These are phyloP conservation scores for Danaus plexippus DNA, from an alignment of 1,140 invertebrate genomes.

Conservation along the genomic window DNA sequence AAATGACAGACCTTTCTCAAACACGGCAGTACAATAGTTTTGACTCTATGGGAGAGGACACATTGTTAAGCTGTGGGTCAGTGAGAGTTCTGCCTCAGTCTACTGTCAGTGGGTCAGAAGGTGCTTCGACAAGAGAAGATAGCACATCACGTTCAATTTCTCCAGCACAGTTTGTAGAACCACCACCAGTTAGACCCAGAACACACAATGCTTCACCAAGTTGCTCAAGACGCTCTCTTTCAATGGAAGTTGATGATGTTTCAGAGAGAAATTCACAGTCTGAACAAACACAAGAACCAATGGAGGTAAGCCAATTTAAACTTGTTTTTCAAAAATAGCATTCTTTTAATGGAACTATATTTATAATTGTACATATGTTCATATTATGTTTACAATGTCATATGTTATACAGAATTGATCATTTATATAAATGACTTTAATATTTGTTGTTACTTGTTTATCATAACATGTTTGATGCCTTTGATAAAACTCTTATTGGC, in stretches of 20 bases:
- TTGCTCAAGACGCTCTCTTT: slow-evolving; percentile 57
- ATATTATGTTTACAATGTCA: too few relatives aligned
- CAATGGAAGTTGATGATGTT: slow-evolving; percentile 65
- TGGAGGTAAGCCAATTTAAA: slow-evolving; percentile 44
- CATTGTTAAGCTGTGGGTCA: slow-evolving; percentile 57
- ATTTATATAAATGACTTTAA: too few relatives aligned
- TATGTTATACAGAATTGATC: too few relatives aligned
- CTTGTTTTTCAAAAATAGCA: too few relatives aligned
- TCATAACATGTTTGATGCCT: too few relatives aligned
- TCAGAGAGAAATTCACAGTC: slow-evolving; percentile 62
- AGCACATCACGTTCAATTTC: slow-evolving; percentile 62
- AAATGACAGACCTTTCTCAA: slow-evolving; percentile 68
- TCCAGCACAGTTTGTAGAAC: slow-evolving; percentile 61
- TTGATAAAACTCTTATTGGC: too few relatives aligned
- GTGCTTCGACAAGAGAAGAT: slow-evolving; percentile 49
- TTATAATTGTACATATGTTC: too few relatives aligned
- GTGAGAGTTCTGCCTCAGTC: slow-evolving; percentile 53
- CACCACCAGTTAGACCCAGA: slow-evolving; percentile 49
- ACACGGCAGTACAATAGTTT: slow-evolving; percentile 65
- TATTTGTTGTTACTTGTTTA: too few relatives aligned
- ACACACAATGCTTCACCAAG: slow-evolving; percentile 56
- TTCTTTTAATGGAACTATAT: too few relatives aligned
- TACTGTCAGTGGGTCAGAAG: slow-evolving; percentile 52
- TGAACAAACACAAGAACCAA: slow-evolving; percentile 55
- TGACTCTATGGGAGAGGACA: slow-evolving; percentile 66